A percentile compares a stretch with the other conserved stretches of the same genome.
These are phyloP conservation scores for Ginglymostoma cirratum DNA, from an alignment of 2,113 vertebrate genomes.

Conservation along the genomic window DNA sequence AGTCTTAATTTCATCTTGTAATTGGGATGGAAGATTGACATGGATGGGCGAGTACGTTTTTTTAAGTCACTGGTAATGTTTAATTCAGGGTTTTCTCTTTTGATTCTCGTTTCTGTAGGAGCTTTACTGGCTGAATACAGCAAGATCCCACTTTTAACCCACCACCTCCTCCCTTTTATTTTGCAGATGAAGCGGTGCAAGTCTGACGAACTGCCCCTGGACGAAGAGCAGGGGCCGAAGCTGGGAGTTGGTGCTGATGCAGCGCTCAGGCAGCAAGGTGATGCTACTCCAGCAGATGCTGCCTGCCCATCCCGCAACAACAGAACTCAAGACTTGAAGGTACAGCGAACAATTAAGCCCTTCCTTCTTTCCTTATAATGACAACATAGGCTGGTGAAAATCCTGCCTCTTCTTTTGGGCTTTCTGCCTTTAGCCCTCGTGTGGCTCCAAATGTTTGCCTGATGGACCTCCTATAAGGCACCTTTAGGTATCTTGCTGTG, in stretches of 20 bases:
- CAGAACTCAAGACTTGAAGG: slow-evolving; percentile 72
- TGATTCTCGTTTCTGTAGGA: neutral
- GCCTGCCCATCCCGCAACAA: slow-evolving; percentile 47
- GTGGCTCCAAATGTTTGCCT: neutral
- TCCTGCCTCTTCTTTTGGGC: no score
- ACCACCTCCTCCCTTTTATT: slow-evolving; percentile 38
- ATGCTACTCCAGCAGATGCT: neutral
- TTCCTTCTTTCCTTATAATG: neutral
- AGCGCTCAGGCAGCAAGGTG: slow-evolving; percentile 34
- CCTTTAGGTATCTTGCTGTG: no score
- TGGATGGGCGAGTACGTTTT: neutral
- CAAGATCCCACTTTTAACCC: neutral
- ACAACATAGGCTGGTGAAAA: neutral
- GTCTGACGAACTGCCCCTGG: slow-evolving; percentile 64
- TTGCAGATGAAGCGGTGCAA: slow-evolving; percentile 65
- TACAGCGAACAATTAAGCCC: slow-evolving; percentile 39
- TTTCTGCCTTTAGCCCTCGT: neutral
- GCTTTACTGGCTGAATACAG: neutral
- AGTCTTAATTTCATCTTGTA: neutral
- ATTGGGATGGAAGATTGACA: neutral
- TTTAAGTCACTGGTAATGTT: neutral
- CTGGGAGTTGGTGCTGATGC: slow-evolving; percentile 48
- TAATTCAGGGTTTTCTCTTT: neutral
- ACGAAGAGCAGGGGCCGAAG: slow-evolving; percentile 51
- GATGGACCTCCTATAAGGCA: neutral